Percentiles rank a stretch among this genome's conserved stretches.
phyloP scores from a whole-genome alignment of 2,113 vertebrate genomes.

The Ailuropoda melanoleuca region DNA sequence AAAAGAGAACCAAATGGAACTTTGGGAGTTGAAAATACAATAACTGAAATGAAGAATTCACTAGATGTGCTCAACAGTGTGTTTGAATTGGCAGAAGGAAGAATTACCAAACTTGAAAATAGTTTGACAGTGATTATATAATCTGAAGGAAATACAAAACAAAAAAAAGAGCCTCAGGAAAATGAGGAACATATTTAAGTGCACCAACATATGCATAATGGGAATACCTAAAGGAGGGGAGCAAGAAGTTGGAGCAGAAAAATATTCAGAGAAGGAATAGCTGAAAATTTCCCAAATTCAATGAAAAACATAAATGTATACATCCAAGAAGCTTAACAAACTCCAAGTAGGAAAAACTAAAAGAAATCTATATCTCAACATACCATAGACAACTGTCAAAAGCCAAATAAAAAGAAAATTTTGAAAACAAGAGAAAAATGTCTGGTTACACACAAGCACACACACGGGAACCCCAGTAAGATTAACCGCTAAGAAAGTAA shows the following conservation, averaged over 20 bases:
- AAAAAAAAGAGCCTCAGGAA: neutral
- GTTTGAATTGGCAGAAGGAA: neutral
- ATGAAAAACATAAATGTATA: neutral
- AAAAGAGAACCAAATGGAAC: neutral
- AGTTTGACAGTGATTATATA: neutral
- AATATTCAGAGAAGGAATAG: neutral
- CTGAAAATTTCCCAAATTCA: neutral
- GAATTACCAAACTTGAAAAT: neutral
- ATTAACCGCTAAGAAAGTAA: neutral
- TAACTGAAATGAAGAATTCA: neutral
- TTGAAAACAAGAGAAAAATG: neutral
- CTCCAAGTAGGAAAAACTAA: neutral
- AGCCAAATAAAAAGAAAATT: neutral
- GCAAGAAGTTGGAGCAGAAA: neutral
- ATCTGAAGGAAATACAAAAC: neutral
- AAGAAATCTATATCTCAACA: neutral
- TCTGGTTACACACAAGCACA: neutral
- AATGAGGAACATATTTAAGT: neutral
- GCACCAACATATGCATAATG: neutral
- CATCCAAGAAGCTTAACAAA: neutral
- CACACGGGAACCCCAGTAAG: neutral
- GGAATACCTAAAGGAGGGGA: neutral
- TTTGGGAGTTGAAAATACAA: neutral
- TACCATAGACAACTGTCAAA: neutral
- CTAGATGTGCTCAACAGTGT: neutral